Evolutionary conservation across 2,888 invertebrate genomes (phyloP).

Genomic region (Andrena bucephala): DNA sequence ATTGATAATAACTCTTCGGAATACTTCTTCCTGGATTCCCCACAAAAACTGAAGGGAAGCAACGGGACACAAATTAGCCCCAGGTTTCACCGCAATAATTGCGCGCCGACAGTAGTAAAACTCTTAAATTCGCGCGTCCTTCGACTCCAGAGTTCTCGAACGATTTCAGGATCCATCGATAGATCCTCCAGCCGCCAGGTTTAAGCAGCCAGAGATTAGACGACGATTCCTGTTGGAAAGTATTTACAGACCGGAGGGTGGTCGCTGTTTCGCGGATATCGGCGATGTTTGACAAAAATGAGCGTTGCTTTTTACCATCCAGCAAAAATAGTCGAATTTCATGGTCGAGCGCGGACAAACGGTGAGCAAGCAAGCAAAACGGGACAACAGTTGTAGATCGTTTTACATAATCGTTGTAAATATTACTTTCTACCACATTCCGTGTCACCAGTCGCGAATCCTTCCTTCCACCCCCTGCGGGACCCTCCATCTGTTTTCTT

Average conservation of each 20-base stretch:
- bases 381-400: conserved; percentile 60
- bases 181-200: neutral
- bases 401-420: conserved; percentile 70
- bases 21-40: conserved; percentile 8
- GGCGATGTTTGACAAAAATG: conserved; percentile 58
- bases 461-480: neutral
- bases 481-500: too few species aligned
- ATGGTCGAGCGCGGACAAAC: conserved; percentile 70
- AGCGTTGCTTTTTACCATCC: conserved; percentile 57
- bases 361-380: conserved; percentile 66
- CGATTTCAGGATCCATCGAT: conserved; percentile 16
- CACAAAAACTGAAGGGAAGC: conserved; percentile 13
- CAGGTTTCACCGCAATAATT: conserved; percentile 54
- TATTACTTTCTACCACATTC: conserved; percentile 73
- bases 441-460: conserved; percentile 50
- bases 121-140: conserved; percentile 36
- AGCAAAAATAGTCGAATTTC: conserved; percentile 71
- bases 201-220: conserved; percentile 32
- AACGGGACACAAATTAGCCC: neutral
- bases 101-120: conserved; percentile 41
- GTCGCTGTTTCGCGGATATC: conserved; percentile 41
- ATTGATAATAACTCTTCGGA: conserved; percentile 21
- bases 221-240: conserved; percentile 34
- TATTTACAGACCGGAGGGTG: conserved; percentile 49
- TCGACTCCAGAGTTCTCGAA: neutral